These are phyloP conservation scores for Spatula versicolor DNA, from an alignment of 2,797 vertebrate genomes.

Conservation along the genomic window DNA sequence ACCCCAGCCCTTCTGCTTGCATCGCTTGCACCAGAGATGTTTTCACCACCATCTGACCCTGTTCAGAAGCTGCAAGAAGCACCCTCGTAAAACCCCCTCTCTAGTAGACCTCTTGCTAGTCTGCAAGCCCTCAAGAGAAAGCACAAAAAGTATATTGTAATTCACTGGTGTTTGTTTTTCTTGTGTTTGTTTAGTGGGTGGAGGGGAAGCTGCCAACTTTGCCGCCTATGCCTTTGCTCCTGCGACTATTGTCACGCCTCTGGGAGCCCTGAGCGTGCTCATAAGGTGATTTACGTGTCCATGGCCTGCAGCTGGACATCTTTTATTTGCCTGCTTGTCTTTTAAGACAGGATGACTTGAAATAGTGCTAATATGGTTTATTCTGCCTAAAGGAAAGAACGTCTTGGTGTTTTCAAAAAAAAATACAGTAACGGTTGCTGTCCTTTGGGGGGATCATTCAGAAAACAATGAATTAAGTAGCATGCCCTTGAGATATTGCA, in stretches of 20 bases:
- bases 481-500: background rate
- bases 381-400: background rate
- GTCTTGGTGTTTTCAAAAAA: background rate
- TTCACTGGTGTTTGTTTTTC: constrained; percentile 34
- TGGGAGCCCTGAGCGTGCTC: constrained; percentile 92
- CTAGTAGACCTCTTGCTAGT: background rate
- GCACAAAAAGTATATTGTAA: background rate
- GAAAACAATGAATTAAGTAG: background rate
- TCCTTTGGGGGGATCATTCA: background rate
- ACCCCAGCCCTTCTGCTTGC: background rate
- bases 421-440: background rate
- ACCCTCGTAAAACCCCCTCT: background rate
- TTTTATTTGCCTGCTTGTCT: background rate
- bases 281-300: constrained; percentile 83
- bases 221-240: constrained; percentile 94
- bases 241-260: constrained; percentile 92
- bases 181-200: constrained; percentile 86
- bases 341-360: background rate
- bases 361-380: background rate
- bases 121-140: background rate
- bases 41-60: fast-evolving
- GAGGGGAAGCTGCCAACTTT: constrained; percentile 93
- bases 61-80: background rate
- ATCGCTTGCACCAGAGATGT: background rate
- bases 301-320: background rate